phyloP scores from a whole-genome alignment of 2,888 invertebrate species.

The Gastrophysa polygoni region DNA sequence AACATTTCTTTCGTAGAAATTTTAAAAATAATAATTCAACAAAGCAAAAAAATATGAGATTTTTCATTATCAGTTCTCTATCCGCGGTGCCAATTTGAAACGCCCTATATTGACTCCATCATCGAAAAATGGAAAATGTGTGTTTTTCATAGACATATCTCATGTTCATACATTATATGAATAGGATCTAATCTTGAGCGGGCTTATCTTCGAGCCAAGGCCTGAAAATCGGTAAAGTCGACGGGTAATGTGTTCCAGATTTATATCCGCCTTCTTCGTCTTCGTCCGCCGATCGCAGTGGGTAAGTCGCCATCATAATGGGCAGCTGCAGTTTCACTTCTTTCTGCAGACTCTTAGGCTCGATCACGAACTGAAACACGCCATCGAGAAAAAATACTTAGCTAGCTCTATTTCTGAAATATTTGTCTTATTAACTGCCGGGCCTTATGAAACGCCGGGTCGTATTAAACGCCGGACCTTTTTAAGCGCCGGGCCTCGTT shows the following conservation, averaged over 20 bases:
- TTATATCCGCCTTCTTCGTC: slow-evolving; percentile 71
- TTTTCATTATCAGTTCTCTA: too few relatives aligned
- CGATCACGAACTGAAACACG: slow-evolving; percentile 80
- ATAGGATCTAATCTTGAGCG: slow-evolving; percentile 25
- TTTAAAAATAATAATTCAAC: too few relatives aligned
- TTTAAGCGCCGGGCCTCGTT: too few relatives aligned
- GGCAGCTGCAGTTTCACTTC: slow-evolving; percentile 91
- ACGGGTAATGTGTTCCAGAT: slow-evolving; percentile 90
- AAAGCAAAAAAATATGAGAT: too few relatives aligned
- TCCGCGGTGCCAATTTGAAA: too few relatives aligned
- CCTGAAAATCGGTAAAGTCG: slow-evolving; percentile 87
- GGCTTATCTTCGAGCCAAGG: slow-evolving; percentile 84
- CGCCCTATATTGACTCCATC: too few relatives aligned
- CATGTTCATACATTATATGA: not conserved
- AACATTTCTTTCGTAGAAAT: too few relatives aligned
- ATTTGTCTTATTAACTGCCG: too few relatives aligned
- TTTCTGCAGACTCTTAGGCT: slow-evolving; percentile 90
- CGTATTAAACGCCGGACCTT: too few relatives aligned
- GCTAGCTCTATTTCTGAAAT: too few relatives aligned
- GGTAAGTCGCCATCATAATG: slow-evolving; percentile 90
- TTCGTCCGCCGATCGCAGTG: slow-evolving; percentile 72
- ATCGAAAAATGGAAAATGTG: not conserved
- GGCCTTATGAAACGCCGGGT: too few relatives aligned
- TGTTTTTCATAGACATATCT: too few relatives aligned
- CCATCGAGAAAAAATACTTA: not conserved